Evolutionary conservation across 2,113 vertebrate species (phyloP).

Genomic region (Ophthalmolycus amberensis): DNA sequence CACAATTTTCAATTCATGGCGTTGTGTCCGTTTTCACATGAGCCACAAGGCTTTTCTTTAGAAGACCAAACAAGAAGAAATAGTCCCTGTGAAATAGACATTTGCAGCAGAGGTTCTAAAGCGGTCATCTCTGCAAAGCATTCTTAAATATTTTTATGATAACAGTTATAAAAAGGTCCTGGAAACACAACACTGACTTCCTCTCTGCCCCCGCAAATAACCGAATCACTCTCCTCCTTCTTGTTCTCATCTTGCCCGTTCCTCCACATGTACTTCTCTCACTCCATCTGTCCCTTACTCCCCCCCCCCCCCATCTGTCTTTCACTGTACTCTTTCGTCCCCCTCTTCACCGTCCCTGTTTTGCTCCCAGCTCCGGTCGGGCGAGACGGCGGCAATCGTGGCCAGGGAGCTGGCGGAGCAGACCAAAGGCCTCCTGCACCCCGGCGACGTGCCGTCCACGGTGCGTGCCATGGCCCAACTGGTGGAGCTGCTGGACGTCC

Average conservation of each 20-base stretch:
- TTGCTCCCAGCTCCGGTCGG: conserved; percentile 90
- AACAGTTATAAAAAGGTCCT: conserved; percentile 4
- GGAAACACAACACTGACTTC: conserved; percentile 10
- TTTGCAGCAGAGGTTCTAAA: conserved; percentile 11
- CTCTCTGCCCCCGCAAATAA: not conserved
- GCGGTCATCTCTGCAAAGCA: conserved; percentile 15
- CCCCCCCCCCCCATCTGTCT: conserved; percentile 32
- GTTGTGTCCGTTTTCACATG: not conserved
- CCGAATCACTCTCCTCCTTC: conserved; percentile 2
- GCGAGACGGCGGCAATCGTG: conserved; percentile 97
- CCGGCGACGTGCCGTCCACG: conserved; percentile 94
- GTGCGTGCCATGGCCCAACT: conserved; percentile 97
- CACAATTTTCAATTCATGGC: not conserved
- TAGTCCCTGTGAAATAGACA: not conserved
- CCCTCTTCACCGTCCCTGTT: conserved; percentile 21
- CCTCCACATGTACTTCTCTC: conserved; percentile 1
- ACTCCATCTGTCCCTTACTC: conserved; percentile 17
- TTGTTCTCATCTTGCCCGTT: conserved; percentile 5
- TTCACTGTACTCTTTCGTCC: not conserved
- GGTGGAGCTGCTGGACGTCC: conserved; percentile 94
- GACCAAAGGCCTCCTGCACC: conserved; percentile 91
- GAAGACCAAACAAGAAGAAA: conserved; percentile 4
- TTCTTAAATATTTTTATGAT: conserved; percentile 27
- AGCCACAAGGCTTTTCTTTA: conserved; percentile 22
- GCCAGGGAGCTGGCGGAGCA: conserved; percentile 95